These are phyloP conservation scores for Paramormyrops kingsleyae DNA, from an alignment of 2,113 vertebrate genomes.

Conservation along the genomic window DNA sequence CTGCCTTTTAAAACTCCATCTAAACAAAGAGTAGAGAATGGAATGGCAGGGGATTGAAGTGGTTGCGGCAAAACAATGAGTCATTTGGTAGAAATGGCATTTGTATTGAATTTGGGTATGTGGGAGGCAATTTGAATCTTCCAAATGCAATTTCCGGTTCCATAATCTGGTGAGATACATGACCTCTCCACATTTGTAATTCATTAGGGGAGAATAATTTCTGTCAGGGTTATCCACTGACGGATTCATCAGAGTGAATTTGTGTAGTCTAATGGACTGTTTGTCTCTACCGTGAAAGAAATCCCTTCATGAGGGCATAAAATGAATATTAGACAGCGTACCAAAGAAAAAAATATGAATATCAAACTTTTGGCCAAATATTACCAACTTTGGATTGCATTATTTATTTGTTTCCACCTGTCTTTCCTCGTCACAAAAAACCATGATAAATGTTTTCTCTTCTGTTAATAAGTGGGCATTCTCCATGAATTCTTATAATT, in stretches of 20 bases:
- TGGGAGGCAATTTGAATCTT: conserved; percentile 72
- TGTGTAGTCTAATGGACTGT: conserved; percentile 63
- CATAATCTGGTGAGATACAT: conserved; percentile 66
- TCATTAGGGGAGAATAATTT: conserved; percentile 74
- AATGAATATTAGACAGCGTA: conserved; percentile 15
- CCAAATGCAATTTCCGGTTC: conserved; percentile 70
- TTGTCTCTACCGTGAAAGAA: conserved; percentile 32
- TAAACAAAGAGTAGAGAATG: conserved; percentile 8
- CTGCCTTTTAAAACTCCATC: neutral
- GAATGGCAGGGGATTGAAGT: neutral
- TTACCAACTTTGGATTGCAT: neutral
- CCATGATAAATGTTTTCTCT: neutral
- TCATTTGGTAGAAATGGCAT: conserved; percentile 56
- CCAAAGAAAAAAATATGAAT: neutral
- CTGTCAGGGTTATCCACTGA: conserved; percentile 59
- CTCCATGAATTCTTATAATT: neutral
- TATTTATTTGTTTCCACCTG: neutral
- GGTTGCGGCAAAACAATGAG: conserved; percentile 53
- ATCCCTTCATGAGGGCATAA: conserved; percentile 50
- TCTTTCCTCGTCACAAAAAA: neutral
- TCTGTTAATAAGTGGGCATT: neutral
- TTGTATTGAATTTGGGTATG: conserved; percentile 77
- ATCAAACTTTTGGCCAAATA: neutral
- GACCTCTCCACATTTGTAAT: conserved; percentile 72
- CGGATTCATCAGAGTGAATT: conserved; percentile 72